Base-by-base conservation (phyloP, 2,888 invertebrate species). In the Nysson spinosus region DNA sequence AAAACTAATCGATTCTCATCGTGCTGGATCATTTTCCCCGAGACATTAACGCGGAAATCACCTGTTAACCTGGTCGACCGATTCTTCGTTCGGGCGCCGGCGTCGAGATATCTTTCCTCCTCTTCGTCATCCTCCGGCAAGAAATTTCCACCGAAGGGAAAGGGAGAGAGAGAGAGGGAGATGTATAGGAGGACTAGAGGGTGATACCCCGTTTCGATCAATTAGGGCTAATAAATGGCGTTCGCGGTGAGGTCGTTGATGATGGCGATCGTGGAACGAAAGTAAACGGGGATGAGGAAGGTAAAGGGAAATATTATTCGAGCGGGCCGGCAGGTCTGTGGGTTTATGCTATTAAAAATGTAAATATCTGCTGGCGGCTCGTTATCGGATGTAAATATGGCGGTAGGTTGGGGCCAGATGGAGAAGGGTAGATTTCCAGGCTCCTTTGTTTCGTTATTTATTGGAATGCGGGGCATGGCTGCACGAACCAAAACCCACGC, bases 311-410 rank as follows among this genome's bases (percentile, higher is more conserved):
- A 64, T 72, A 64, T 75, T 75, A 72, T 70, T 65, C 58, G 69
- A 75, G 44, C 52, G 55, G 54, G 43, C 55, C 61, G 73, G 60
- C 67, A 44, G 60, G 57, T 73, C 77, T 80, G 84, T 83, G 70
- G 83, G 82, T 83, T 85, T 83, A 84, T 82, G 82, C 79, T 83
- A 84, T 85, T 85, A 86, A 85, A 85, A 85, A 85, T 85, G 85
- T 84, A 85, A 86, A 85, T 86, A 84, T 85, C 81, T 82, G 72
- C 77, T 73, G 82, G 82, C 84, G 83, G 83, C 85, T 86, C 85
- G 85, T 85, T 86, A 86, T 84, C 83, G 81, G 77, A 83, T 85
- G 83, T 85, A 85, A 85, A 85, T 85, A 85, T 81, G 79, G 76
- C 79, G 75, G 78, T 75, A 63, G 74, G 47, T 40, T 42, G 61